Evolutionary conservation across 2,888 invertebrate species (phyloP).

Genomic region (Abrostola triplasia): DNA sequence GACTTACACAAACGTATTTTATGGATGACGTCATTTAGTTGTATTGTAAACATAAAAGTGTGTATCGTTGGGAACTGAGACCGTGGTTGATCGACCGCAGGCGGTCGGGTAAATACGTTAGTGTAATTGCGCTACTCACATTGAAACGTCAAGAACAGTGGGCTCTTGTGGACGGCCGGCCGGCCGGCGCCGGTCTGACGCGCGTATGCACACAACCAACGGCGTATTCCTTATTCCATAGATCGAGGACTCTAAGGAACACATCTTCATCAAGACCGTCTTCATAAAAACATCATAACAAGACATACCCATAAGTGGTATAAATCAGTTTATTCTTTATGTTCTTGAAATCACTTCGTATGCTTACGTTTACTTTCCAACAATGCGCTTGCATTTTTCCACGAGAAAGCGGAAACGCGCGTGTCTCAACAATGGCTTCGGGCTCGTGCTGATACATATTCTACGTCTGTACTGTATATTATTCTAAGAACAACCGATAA

Average conservation of each 20-base stretch:
- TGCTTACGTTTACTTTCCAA: conserved; percentile 81
- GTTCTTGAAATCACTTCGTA: conserved; percentile 67
- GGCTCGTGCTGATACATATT: conserved; percentile 81
- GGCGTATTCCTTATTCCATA: conserved; percentile 31
- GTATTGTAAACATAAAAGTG: conserved; percentile 40
- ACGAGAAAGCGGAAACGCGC: conserved; percentile 87
- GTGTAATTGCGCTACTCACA: conserved; percentile 69
- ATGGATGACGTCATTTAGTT: conserved; percentile 27
- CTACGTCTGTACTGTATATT: conserved; percentile 78
- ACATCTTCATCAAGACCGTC: conserved; percentile 36
- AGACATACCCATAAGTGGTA: conserved; percentile 24
- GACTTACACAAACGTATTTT: conserved; percentile 17
- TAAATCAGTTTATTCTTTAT: conserved; percentile 44
- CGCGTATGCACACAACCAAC: conserved; percentile 38
- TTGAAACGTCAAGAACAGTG: conserved; percentile 75
- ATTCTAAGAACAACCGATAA: conserved; percentile 77
- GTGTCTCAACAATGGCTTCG: conserved; percentile 82
- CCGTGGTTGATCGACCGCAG: conserved; percentile 63
- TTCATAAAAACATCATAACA: conserved; percentile 14
- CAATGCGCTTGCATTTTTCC: conserved; percentile 85
- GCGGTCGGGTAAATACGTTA: conserved; percentile 56
- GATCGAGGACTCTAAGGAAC: conserved; percentile 12
- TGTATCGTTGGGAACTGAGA: conserved; percentile 44
- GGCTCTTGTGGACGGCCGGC: conserved; percentile 70
- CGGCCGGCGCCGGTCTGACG: conserved; percentile 73